Conservation (phyloP, 2,797 vertebrate species). For the Mionectes olivaceus region DNA sequence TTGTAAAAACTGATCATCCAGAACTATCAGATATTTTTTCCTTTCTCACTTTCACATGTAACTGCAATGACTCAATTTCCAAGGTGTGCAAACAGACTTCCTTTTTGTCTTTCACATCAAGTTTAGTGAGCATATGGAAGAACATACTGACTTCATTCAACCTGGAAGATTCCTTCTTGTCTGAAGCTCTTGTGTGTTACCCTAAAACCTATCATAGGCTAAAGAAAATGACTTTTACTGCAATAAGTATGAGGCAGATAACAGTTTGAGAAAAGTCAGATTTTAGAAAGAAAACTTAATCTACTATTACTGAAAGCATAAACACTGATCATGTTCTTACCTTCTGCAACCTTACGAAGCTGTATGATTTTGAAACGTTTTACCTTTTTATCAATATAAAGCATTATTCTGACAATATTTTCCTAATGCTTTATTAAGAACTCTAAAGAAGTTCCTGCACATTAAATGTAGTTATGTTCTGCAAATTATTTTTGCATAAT, state of each 20-base stretch:
- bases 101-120: neutral
- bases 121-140: neutral
- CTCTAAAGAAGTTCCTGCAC: neutral
- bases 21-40: neutral
- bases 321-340: neutral
- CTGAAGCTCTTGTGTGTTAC: neutral
- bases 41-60: neutral
- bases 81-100: neutral
- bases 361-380: neutral
- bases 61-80: neutral
- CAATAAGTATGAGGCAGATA: neutral
- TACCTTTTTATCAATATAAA: neutral
- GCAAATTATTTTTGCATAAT: neutral
- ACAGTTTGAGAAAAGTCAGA: neutral
- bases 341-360: neutral
- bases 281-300: neutral
- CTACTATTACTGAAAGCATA: neutral
- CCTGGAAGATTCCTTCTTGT: neutral
- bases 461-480: neutral
- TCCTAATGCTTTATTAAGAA: neutral
- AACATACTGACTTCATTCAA: neutral
- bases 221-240: neutral
- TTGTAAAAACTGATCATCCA: neutral
- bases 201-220: neutral
- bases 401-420: neutral